These are phyloP conservation scores for Allacma fusca DNA, from an alignment of 2,888 invertebrate species.

Conservation along the genomic window DNA sequence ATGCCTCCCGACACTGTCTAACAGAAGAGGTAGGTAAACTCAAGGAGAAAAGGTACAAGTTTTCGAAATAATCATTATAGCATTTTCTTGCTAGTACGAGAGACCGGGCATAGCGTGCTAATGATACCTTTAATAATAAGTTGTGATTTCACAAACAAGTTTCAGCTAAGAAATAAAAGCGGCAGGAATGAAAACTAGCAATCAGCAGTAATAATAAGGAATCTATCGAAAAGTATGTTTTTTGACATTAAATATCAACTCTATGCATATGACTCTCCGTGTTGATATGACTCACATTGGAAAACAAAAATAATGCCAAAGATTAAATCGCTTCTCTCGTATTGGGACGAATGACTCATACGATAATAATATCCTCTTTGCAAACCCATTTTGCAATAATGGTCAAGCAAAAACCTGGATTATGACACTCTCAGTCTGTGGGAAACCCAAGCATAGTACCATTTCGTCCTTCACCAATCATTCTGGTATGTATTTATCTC, in stretches of 20 bases:
- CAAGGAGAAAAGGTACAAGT: not conserved
- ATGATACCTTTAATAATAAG: conserved; percentile 16
- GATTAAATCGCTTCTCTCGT: not conserved
- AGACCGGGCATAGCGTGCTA: not conserved
- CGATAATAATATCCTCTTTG: not conserved
- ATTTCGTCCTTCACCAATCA: not conserved
- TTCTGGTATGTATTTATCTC: no score
- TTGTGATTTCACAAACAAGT: conserved; percentile 18
- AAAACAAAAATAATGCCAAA: not conserved
- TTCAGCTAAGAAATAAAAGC: not conserved
- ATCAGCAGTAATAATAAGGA: not conserved
- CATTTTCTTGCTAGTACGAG: not conserved
- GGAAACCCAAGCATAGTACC: not conserved
- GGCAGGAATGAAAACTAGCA: not conserved
- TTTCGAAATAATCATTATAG: not conserved
- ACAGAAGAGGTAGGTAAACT: no score
- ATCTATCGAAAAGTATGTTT: not conserved
- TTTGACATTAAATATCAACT: not conserved
- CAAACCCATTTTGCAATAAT: no score
- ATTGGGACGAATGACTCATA: not conserved
- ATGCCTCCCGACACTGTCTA: no score
- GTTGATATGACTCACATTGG: not conserved
- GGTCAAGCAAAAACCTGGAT: no score
- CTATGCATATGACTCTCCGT: not conserved
- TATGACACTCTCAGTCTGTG: not conserved